A percentile compares a stretch with the other conserved stretches of the same genome.
Evolutionary conservation across 2,113 vertebrate genomes (phyloP).

Genomic region (Macrotis lagotis): DNA sequence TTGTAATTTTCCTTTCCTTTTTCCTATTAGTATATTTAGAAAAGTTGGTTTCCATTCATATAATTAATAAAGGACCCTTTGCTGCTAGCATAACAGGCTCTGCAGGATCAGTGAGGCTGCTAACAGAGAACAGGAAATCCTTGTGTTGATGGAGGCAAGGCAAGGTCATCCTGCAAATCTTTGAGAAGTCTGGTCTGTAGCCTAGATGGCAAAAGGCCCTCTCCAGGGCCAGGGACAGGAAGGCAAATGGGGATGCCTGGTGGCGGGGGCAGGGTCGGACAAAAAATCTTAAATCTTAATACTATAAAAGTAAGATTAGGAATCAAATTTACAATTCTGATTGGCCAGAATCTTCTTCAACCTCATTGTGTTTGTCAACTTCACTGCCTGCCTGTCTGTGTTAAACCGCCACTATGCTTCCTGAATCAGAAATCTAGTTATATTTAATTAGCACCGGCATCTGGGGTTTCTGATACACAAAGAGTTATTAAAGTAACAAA

Average conservation of each 20-base stretch:
- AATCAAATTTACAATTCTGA: conserved; percentile 54
- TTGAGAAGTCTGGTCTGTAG: conserved; percentile 65
- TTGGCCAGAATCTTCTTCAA: conserved; percentile 37
- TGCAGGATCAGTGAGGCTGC: conserved; percentile 40
- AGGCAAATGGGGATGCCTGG: not conserved
- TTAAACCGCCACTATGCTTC: conserved; percentile 75
- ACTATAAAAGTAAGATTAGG: conserved; percentile 67
- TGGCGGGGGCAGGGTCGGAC: not conserved
- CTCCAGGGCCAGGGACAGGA: not conserved
- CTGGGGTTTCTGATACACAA: conserved; percentile 81
- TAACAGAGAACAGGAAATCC: conserved; percentile 64
- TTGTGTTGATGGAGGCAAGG: conserved; percentile 40
- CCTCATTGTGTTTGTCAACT: conserved; percentile 67
- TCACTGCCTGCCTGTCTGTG: conserved; percentile 68
- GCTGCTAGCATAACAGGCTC: conserved; percentile 56
- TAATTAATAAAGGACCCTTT: conserved; percentile 49
- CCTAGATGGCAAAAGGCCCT: conserved; percentile 64
- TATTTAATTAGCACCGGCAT: conserved; percentile 79
- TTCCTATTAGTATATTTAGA: conserved; percentile 45
- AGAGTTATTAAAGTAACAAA: conserved; percentile 82
- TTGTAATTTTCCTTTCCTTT: conserved; percentile 43
- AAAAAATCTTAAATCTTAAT: conserved; percentile 50
- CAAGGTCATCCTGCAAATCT: conserved; percentile 57
- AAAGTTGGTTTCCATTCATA: conserved; percentile 61
- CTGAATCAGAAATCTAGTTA: conserved; percentile 76